Conservation (phyloP, 2,113 vertebrate species). For the Cottus gobio region DNA sequence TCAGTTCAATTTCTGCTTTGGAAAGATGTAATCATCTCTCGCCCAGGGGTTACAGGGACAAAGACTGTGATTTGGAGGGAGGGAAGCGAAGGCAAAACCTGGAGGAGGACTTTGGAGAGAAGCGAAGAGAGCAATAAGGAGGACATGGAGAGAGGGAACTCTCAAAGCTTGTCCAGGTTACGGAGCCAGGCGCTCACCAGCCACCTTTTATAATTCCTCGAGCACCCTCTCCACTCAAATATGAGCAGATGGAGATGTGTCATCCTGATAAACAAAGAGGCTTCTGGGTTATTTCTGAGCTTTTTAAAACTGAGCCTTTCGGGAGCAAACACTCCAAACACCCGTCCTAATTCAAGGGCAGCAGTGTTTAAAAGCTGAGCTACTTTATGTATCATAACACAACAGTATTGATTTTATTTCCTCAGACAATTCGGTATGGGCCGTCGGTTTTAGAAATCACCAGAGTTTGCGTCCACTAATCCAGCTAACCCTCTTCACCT, state of each 20-base stretch:
- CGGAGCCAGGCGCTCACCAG: conserved; percentile 24
- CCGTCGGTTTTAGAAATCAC: conserved; percentile 26
- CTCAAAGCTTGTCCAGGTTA: conserved; percentile 42
- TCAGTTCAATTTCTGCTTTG: conserved; percentile 71
- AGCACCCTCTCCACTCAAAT: conserved; percentile 26
- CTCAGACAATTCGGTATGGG: conserved; percentile 23
- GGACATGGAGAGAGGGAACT: conserved; percentile 20
- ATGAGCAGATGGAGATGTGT: conserved; percentile 51
- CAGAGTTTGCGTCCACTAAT: conserved; percentile 32
- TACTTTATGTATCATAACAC: conserved; percentile 64
- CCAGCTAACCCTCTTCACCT: conserved; percentile 16
- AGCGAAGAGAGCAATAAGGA: conserved; percentile 40
- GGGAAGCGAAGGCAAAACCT: conserved; percentile 41
- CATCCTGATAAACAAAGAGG: conserved; percentile 61
- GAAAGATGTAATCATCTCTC: conserved; percentile 78
- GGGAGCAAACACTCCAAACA: conserved; percentile 61
- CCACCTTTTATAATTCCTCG: conserved; percentile 53
- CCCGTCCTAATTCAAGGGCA: conserved; percentile 64
- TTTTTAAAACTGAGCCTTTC: conserved; percentile 42
- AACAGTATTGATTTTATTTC: conserved; percentile 16
- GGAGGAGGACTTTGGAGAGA: conserved; percentile 31
- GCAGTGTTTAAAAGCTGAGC: conserved; percentile 59
- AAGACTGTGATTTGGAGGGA: conserved; percentile 70
- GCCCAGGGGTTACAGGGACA: conserved; percentile 74
- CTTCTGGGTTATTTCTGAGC: conserved; percentile 66